Evolutionary conservation across 2,113 vertebrate genomes (phyloP), one percentile per base, ranked within the genome.

Genomic region (Dromiciops gliroides): DNA sequence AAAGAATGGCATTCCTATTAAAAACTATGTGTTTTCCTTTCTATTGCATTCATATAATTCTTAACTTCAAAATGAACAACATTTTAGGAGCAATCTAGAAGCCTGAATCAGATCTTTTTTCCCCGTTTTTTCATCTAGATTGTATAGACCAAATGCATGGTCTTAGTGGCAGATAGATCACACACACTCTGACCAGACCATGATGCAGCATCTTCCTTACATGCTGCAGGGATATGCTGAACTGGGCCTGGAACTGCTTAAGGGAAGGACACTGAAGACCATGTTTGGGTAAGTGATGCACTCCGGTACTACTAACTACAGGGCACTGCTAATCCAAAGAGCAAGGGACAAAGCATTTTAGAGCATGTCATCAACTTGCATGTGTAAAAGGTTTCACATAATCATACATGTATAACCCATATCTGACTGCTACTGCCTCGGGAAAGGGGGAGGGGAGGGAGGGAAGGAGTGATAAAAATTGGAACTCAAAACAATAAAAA

Each of bases 261-360:
- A 31, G 56, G 14, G 31, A 10, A 12, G 28, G 31, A 31, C 26
- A 28, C 26, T 56, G 19, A 51, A 51, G 14, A 22, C 51, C n/a
- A n/a, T 52, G 3, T 52, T 25, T 26, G 25, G 26, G 56, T 60
- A 60, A 60, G 31, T 2, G 28, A 31, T 28, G 25, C 25, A 28
- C 53, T 8, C 1, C 23, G 0, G 24, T 4, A 4, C 51, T 24
- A 52, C 3, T 0, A 23, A 26, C 52, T 8, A 1, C 25, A 8
- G 25, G 9, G 16, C 3, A 9, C 11, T 11, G 56, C 28, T 60
- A 9, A 56, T 10, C 56, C 56, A 11, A 12, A 60, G 56, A 9
- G 28, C 28, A 11, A 60, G 56, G 56, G 56, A 14, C 10, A 60
- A 12, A 60, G 26, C 1, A 2, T 1, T 0, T 10, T 9, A 28